Conservation (phyloP, 1,140 invertebrate genomes). For the Melanaphis sacchari region DNA sequence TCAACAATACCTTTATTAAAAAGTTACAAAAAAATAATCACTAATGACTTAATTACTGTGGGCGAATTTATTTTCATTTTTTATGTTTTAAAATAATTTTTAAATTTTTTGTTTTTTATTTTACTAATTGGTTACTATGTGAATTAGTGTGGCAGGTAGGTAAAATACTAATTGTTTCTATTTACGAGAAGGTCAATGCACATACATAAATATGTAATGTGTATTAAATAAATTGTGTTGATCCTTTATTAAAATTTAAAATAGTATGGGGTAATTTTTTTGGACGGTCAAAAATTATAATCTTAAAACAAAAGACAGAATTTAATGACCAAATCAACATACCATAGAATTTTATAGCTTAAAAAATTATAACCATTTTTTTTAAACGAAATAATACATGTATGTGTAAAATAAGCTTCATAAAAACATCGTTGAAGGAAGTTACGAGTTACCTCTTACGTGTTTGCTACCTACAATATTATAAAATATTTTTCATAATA, state of each 20-base stretch:
- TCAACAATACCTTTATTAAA: background rate
- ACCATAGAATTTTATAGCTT: background rate
- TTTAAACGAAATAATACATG: background rate
- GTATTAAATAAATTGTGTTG: background rate
- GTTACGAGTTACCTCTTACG: background rate
- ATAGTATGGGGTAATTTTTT: background rate
- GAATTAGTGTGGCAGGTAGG: background rate
- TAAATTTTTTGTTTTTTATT: background rate
- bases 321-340: background rate
- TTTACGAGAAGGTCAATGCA: background rate
- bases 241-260: background rate
- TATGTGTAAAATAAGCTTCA: constrained; percentile 14
- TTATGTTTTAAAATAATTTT: background rate
- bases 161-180: background rate
- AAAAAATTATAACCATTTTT: background rate
- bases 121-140: background rate
- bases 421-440: background rate
- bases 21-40: background rate
- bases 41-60: background rate
- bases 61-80: background rate
- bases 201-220: background rate
- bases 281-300: background rate
- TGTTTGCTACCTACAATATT: background rate
- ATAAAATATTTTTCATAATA: no score
- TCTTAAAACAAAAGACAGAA: background rate